Evolutionary conservation across 2,888 invertebrate genomes (phyloP), one percentile per base, ranked within the genome.

Genomic region (Synanthedon andrenaeformis): DNA sequence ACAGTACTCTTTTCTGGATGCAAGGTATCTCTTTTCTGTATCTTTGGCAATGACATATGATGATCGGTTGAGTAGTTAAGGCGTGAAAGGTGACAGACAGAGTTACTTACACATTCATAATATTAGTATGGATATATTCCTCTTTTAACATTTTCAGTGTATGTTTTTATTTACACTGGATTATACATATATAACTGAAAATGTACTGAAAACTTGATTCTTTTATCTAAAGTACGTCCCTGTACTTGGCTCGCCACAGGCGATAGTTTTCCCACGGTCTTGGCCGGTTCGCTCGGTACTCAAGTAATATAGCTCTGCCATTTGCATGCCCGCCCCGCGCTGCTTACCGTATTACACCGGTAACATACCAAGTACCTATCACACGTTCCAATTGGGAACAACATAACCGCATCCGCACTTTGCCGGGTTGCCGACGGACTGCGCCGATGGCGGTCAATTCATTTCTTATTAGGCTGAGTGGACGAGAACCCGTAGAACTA

Each of bases 181-280:
- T 17, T 23, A 23, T 4, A 19, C 19, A 3, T 3, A 23, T 3
- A 17, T 17, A 17, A 23, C 23, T 23, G 23, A 23, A 23, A 23
- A 4, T 23, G 23, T 23, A 5, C 23, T 23, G 5, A 23, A 23
- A 23, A 23, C 5, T 23, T 23, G 23, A 1, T 5, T 23, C 4
- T 23, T 5, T 23, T 4, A 23, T 35, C 3, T 35, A 35, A 35
- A 84, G 60, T 86, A 56, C 80, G 71, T 55, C 60, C 63, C 86
- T 76, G 83, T n/a, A 1, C 52, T 53, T 59, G 61, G 75, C 74
- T 81, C 79, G 86, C 86, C 83, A 86, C 86, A 77, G 87, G 87
- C 87, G 86, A 87, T 86, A 85, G 83, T 87, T 86, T 86, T 87
- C 86, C 87, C 86, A 86, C 86, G 86, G 82, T 85, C 84, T 70